phyloP scores from a whole-genome alignment of 2,797 vertebrate species.

The Erpetoichthys calabaricus region DNA sequence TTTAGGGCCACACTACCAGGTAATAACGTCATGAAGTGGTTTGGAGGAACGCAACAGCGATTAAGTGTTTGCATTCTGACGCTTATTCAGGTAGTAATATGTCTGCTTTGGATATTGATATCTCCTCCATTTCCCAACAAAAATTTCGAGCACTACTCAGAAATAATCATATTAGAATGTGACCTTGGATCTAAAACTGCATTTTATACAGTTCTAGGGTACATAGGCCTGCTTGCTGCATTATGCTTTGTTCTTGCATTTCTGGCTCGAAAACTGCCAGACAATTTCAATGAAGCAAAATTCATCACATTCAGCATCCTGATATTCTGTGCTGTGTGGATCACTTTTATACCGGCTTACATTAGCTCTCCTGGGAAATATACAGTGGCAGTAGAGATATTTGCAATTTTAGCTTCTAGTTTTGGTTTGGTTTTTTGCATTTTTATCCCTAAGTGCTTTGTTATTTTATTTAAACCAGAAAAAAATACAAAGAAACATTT shows the following conservation, averaged over 20 bases:
- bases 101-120: conserved; percentile 15
- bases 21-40: conserved; percentile 25
- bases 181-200: conserved; percentile 12
- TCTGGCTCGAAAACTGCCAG: conserved; percentile 14
- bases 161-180: conserved; percentile 22
- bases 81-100: conserved; percentile 20
- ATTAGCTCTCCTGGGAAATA: conserved; percentile 19
- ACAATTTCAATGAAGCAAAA: conserved; percentile 24
- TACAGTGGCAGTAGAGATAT: conserved; percentile 21
- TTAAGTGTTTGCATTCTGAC: conserved; percentile 18
- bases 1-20: conserved; percentile 22
- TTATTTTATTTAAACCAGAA: conserved; percentile 24
- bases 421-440: conserved; percentile 21
- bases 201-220: conserved; percentile 20
- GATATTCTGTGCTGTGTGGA: conserved; percentile 20
- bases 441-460: conserved; percentile 24
- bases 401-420: conserved; percentile 23
- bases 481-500: conserved; percentile 28
- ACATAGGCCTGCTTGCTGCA: conserved; percentile 18
- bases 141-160: conserved; percentile 13
- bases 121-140: conserved; percentile 16
- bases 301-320: conserved; percentile 24
- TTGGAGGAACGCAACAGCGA: conserved; percentile 20
- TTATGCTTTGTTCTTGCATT: conserved; percentile 21
- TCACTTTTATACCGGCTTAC: conserved; percentile 20